A percentile compares a stretch with the other conserved stretches of the same genome.
phyloP scores from a whole-genome alignment of 2,797 vertebrate species.

The Sebastes flavidus region DNA sequence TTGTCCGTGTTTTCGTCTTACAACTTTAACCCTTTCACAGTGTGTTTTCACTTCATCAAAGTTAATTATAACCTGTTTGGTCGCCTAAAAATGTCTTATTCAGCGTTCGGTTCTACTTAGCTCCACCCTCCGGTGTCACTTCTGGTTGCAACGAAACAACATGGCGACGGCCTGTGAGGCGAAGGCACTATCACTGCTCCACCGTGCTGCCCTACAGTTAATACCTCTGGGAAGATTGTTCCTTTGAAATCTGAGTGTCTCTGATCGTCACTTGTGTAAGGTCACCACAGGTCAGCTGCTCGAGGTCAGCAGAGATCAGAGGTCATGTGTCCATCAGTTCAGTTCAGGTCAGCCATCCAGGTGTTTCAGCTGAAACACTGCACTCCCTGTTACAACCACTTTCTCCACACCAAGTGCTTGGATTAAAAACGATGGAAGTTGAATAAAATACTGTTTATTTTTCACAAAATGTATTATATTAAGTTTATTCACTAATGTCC shows the following conservation, averaged over 20 bases:
- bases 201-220: neutral
- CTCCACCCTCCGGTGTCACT: too few species aligned
- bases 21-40: too few species aligned
- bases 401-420: neutral
- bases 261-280: neutral
- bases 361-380: constrained; percentile 6
- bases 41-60: too few species aligned
- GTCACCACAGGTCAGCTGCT: constrained; percentile 6
- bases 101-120: neutral
- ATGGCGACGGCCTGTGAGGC: too few species aligned
- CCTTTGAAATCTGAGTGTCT: constrained; percentile 35
- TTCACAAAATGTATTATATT: neutral
- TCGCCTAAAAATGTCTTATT: too few species aligned
- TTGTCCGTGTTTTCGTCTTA: too few species aligned
- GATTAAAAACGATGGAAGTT: neutral
- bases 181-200: too few species aligned
- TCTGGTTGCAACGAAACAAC: too few species aligned
- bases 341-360: neutral
- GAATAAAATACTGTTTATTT: neutral
- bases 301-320: neutral
- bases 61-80: too few species aligned
- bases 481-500: neutral
- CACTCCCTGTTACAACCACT: neutral
- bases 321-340: neutral
- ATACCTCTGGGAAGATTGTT: neutral